Evolutionary conservation across 2,797 vertebrate genomes (phyloP).

Genomic region (Alcedo atthis): DNA sequence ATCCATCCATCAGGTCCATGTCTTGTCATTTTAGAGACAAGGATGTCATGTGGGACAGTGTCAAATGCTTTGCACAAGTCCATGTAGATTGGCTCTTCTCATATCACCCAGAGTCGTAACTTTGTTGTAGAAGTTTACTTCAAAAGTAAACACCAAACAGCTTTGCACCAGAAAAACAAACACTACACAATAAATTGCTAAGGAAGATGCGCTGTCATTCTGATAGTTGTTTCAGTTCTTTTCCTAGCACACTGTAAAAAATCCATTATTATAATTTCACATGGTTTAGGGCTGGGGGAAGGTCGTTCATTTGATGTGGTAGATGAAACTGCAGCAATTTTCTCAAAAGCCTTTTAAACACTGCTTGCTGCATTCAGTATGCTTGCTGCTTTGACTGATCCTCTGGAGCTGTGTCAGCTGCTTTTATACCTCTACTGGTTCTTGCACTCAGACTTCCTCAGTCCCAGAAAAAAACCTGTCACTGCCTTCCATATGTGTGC

Average conservation of each 20-base stretch:
- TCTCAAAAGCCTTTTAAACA: slow-evolving; percentile 39
- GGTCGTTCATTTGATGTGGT: background rate
- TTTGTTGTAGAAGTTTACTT: background rate
- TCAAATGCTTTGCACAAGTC: too few species aligned
- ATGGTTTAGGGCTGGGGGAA: slow-evolving; percentile 5
- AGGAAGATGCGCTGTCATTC: background rate
- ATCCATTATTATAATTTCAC: background rate
- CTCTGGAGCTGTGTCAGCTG: slow-evolving; percentile 6
- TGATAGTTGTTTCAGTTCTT: background rate
- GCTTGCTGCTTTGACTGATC: background rate
- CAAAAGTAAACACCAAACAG: background rate
- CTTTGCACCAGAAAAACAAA: background rate
- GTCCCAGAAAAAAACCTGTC: background rate
- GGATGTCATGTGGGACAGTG: too few species aligned
- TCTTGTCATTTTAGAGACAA: too few species aligned
- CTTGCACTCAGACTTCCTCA: background rate
- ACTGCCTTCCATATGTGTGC: background rate
- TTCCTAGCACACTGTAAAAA: background rate
- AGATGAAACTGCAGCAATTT: slow-evolving; percentile 50
- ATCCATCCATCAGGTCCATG: background rate
- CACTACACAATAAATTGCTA: background rate
- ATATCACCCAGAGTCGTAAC: too few species aligned
- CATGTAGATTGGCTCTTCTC: too few species aligned
- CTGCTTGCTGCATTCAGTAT: background rate
- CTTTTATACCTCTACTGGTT: background rate